Evolutionary conservation across 1,140 invertebrate genomes (phyloP), one percentile per base, ranked within the genome.

Genomic region (Drosophila sp.): DNA sequence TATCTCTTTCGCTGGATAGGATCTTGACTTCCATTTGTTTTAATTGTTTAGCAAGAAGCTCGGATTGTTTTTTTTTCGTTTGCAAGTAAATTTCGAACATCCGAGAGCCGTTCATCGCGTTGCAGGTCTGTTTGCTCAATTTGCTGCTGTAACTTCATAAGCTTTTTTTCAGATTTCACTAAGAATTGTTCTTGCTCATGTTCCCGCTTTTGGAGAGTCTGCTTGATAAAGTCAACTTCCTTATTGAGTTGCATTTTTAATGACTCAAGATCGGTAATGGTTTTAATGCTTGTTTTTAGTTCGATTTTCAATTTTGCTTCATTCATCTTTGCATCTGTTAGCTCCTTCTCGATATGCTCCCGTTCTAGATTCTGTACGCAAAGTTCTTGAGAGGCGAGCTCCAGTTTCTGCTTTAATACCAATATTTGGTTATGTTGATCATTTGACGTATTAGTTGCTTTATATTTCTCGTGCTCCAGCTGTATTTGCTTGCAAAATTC

Each of bases 121-220:
- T 72, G 54, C 8, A 66, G 0, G 32, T 56, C 11, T 43, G 6
- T 41, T 32, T 13, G 18, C 8, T 21, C 21, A 2, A 78, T 32
- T 2, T 83, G 14, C 5, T 75, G 0, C 14, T 46, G 48, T 34
- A 76, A 57, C 21, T 57, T 40, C 16, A 32, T n/a, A 9, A 72
- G 11, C 34, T 63, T 0, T 0, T 57, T 41, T 43, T 43, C 4
- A 8, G 27, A 29, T 29, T 29, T 8, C 2, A 27, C 13, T 13
- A 57, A 57, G 14, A 32, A 25, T 58, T 32, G 13, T 8, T 58
- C 25, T 11, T 45, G 25, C 7, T n/a, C 25, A 5, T 43, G 54
- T 14, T 9, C 14, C 14, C 14, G 27, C 13, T 34, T 11, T 32
- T 6, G 8, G 6, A 51, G 9, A 11, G 4, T 7, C 14, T 16